phyloP scores from a whole-genome alignment of 1,140 invertebrate genomes.

The Epicauta chinensis region DNA sequence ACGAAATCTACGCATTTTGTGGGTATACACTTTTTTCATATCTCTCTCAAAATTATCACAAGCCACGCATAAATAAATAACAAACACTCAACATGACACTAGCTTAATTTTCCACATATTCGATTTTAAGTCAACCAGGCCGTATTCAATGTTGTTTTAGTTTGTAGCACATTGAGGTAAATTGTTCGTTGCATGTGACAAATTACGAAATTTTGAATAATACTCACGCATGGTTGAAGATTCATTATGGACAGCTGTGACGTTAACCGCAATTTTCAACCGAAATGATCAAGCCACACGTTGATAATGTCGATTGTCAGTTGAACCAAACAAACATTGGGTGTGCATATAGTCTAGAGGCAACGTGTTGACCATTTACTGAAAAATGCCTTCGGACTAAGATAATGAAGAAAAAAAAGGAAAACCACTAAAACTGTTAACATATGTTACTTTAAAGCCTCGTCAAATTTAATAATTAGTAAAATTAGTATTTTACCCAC shows the following conservation, averaged over 20 bases:
- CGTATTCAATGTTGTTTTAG: slow-evolving; percentile 9
- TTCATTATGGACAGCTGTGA: slow-evolving; percentile 23
- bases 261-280: slow-evolving; percentile 22
- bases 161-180: slow-evolving; percentile 18
- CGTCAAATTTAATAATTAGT: no score
- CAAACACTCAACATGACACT: no score
- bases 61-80: no score
- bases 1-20: no score
- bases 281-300: slow-evolving; percentile 10
- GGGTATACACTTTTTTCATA: no score
- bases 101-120: slow-evolving; percentile 10
- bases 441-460: no score
- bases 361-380: slow-evolving; percentile 1
- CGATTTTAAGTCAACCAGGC: slow-evolving; percentile 15
- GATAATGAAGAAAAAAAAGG: no score
- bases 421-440: no score
- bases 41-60: no score
- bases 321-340: no score
- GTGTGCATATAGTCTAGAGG: not conserved
- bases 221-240: slow-evolving; percentile 23
- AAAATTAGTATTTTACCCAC: no score
- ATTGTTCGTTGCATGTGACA: slow-evolving; percentile 27
- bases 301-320: slow-evolving; percentile 14
- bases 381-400: no score
- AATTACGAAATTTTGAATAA: slow-evolving; percentile 32